Conservation (phyloP, 2,888 invertebrate genomes). For the Cyaniris semiargus region DNA sequence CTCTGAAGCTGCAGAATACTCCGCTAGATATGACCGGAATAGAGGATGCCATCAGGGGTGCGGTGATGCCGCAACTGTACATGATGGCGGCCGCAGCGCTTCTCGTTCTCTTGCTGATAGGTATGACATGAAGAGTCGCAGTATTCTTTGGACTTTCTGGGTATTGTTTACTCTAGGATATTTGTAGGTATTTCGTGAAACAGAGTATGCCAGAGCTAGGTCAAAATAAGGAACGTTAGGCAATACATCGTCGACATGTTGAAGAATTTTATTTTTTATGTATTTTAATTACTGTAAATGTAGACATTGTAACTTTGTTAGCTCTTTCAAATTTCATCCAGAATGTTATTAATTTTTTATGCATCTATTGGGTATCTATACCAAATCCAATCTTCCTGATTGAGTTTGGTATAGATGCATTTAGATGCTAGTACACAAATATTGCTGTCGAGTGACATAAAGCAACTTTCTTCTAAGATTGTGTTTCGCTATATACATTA, state of each 20-base stretch:
- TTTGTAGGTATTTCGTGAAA: not conserved
- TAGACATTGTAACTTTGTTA: too few relatives aligned
- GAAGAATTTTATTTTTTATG: not conserved
- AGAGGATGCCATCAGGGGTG: slow-evolving; percentile 57
- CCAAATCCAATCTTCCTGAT: not conserved
- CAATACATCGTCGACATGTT: not conserved
- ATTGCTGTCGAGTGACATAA: not conserved
- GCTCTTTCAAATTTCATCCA: not conserved
- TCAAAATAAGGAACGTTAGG: too few relatives aligned
- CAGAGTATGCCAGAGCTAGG: not conserved
- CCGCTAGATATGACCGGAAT: slow-evolving; percentile 54
- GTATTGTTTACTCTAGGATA: not conserved
- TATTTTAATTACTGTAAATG: not conserved
- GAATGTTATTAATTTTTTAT: not conserved
- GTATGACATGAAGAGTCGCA: slow-evolving; percentile 39
- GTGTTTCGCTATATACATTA: too few relatives aligned
- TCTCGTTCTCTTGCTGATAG: slow-evolving; percentile 45
- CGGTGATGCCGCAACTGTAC: slow-evolving; percentile 55
- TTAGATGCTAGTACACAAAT: too few relatives aligned
- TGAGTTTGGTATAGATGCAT: too few relatives aligned
- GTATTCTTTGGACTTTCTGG: not conserved
- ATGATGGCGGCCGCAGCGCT: slow-evolving; percentile 52
- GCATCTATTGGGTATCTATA: not conserved
- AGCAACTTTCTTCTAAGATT: too few relatives aligned
- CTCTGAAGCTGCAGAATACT: slow-evolving; percentile 53